A percentile compares a stretch with the other conserved stretches of the same genome.
Evolutionary conservation across 2,888 invertebrate species (phyloP).

Genomic region (Eurytoma adleriae): DNA sequence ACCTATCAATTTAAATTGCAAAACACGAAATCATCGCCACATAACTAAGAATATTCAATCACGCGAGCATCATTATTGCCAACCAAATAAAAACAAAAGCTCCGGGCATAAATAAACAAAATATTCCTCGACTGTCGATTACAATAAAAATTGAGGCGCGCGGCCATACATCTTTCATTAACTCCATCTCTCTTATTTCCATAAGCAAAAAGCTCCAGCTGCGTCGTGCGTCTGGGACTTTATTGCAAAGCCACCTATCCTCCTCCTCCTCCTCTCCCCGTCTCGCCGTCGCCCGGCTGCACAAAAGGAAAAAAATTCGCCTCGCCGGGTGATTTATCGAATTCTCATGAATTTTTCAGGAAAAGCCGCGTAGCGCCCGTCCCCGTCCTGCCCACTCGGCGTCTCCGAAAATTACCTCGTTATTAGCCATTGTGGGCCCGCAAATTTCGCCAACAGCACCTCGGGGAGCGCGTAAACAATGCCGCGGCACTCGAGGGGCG

Average conservation of each 20-base stretch:
- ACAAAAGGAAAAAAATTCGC: conserved; percentile 12
- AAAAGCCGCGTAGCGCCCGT: not conserved
- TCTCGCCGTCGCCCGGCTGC: too few species aligned
- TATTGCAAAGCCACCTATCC: not conserved
- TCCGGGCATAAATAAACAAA: too few species aligned
- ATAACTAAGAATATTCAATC: too few species aligned
- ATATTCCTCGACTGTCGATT: too few species aligned
- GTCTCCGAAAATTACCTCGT: conserved; percentile 28
- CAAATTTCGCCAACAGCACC: conserved; percentile 27
- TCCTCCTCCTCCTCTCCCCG: too few species aligned
- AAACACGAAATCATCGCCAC: too few species aligned
- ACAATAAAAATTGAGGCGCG: conserved; percentile 14
- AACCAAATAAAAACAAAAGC: too few species aligned
- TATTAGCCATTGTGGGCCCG: conserved; percentile 20
- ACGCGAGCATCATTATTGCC: too few species aligned
- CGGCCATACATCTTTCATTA: conserved; percentile 38
- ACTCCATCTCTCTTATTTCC: conserved; percentile 14
- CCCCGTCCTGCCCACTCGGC: conserved; percentile 3
- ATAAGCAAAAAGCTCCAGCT: conserved; percentile 41
- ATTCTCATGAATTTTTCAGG: conserved; percentile 35
- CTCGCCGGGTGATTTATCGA: conserved; percentile 39
- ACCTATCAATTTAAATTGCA: too few species aligned
- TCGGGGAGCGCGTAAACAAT: not conserved
- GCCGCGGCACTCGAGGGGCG: not conserved
- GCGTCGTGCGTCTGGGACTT: conserved; percentile 10